Conservation (phyloP, 2,888 invertebrate species). For the Yponomeuta plumbellus region DNA sequence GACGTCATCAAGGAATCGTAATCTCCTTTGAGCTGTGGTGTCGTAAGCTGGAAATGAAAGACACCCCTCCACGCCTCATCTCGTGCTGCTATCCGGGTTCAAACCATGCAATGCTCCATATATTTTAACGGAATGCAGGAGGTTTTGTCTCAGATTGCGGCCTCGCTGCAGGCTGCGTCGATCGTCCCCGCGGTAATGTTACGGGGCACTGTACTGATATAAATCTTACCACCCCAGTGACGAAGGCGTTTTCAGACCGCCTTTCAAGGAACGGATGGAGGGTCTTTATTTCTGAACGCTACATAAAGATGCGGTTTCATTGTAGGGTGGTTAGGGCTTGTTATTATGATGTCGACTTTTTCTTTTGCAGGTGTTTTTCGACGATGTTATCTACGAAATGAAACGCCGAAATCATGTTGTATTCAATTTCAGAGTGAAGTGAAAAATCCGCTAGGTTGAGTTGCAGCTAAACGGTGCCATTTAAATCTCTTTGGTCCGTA, state of each 20-base stretch:
- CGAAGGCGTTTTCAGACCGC: constrained; percentile 51
- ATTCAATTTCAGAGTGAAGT: neutral
- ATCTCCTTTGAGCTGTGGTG: constrained; percentile 57
- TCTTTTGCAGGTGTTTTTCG: neutral
- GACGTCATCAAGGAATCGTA: constrained; percentile 32
- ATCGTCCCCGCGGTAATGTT: constrained; percentile 66
- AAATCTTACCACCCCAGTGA: constrained; percentile 66
- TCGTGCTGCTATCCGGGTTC: neutral
- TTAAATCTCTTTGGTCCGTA: no score
- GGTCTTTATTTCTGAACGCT: constrained; percentile 67
- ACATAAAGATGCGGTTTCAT: constrained; percentile 54
- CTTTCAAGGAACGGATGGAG: constrained; percentile 64
- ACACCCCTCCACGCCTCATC: constrained; percentile 23
- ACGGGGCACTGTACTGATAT: constrained; percentile 66
- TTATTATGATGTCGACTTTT: constrained; percentile 5
- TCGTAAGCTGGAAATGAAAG: constrained; percentile 44
- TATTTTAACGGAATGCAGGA: neutral
- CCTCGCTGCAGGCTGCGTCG: constrained; percentile 49
- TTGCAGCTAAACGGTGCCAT: no score
- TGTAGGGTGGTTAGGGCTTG: constrained; percentile 24
- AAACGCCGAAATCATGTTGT: neutral
- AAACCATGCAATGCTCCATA: neutral
- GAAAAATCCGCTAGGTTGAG: no score
- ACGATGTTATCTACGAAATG: neutral
- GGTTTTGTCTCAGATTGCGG: neutral